Conservation (phyloP, 2,113 vertebrate genomes). For the Cervus canadensis region DNA sequence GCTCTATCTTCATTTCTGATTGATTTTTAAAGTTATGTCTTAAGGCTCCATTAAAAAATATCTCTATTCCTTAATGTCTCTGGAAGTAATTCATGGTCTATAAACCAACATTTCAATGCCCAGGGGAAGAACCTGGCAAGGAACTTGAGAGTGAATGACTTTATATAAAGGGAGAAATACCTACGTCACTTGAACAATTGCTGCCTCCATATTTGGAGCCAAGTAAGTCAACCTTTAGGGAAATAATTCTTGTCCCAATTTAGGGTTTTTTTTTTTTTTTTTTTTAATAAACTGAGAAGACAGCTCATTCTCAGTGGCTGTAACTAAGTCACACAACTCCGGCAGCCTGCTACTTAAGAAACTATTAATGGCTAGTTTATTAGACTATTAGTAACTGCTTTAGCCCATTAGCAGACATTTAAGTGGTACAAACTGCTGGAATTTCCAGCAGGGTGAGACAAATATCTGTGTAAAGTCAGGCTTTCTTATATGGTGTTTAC, state of each 20-base stretch:
- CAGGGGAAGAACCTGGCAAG: neutral
- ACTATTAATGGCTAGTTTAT: constrained; percentile 48
- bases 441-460: neutral
- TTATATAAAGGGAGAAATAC: neutral
- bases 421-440: neutral
- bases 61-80: neutral
- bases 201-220: neutral
- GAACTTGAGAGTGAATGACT: neutral
- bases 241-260: neutral
- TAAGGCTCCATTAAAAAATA: neutral
- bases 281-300: neutral
- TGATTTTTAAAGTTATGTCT: neutral
- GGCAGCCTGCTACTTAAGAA: constrained; percentile 42
- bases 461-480: neutral
- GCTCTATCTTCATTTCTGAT: neutral
- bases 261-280: neutral
- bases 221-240: neutral
- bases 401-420: neutral
- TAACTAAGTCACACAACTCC: neutral
- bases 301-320: neutral
- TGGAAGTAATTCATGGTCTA: neutral
- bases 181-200: neutral
- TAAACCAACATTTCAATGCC: neutral
- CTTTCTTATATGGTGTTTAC: neutral
- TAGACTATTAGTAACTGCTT: constrained; percentile 43